These are phyloP conservation scores for Eristalis intricaria DNA, from an alignment of 2,888 invertebrate species.

Conservation along the genomic window DNA sequence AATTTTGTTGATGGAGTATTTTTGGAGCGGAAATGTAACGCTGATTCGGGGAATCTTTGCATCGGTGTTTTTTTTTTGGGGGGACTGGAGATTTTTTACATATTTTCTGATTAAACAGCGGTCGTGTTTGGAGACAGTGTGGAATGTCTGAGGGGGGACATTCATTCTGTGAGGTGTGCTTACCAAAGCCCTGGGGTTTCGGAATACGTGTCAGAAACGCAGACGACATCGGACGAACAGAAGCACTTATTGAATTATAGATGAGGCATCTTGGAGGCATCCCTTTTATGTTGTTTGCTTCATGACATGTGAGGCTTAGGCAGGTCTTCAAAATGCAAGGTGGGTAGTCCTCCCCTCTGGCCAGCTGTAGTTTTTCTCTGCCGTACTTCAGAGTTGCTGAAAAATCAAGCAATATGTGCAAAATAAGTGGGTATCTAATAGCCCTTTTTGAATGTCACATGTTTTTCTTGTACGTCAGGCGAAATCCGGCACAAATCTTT, in stretches of 20 bases:
- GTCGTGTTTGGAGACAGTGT: background rate
- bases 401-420: no score
- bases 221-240: background rate
- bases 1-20: slow-evolving; percentile 36
- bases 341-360: no score
- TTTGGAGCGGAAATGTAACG: slow-evolving; percentile 45
- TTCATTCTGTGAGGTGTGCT: no score
- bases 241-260: background rate
- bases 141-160: background rate
- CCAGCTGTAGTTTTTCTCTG: no score
- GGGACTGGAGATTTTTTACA: slow-evolving; percentile 21
- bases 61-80: background rate
- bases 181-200: no score
- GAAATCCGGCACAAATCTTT: no score
- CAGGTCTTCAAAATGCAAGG: background rate
- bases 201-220: background rate
- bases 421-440: no score
- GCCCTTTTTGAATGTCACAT: no score
- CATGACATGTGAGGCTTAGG: background rate
- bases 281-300: background rate
- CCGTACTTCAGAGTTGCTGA: no score
- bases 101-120: background rate
- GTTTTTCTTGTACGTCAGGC: no score
- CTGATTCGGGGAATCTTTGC: slow-evolving; percentile 16
- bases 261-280: background rate